phyloP scores from a whole-genome alignment of 2,797 vertebrate genomes.

The Bryconaethiops microstoma region DNA sequence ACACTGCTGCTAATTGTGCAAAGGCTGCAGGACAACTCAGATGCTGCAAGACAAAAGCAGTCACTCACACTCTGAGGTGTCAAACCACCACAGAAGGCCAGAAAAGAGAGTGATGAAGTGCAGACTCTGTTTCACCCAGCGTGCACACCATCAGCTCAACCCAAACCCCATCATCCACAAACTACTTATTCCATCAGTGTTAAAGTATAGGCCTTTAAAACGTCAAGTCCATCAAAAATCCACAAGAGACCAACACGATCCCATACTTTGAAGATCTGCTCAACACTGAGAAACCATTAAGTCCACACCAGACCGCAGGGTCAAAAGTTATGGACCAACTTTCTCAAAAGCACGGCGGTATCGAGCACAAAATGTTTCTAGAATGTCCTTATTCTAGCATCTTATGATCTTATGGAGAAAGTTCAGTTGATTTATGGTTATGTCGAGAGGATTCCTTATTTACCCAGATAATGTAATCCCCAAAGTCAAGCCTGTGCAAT shows the following conservation, averaged over 20 bases:
- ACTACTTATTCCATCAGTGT: neutral
- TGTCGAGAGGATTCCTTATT: neutral
- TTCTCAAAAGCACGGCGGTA: neutral
- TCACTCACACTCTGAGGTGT: conserved; percentile 43
- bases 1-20: conserved; percentile 7
- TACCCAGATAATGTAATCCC: neutral
- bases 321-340: neutral
- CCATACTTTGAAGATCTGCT: neutral
- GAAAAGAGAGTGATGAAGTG: conserved; percentile 25
- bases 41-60: conserved; percentile 92
- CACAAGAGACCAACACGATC: neutral
- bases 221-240: neutral
- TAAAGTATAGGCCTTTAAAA: neutral
- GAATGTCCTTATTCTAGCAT: neutral
- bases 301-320: too few species aligned
- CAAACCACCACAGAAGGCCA: conserved; percentile 49
- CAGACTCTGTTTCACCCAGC: neutral
- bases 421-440: too few species aligned
- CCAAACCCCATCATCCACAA: neutral
- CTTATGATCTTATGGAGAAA: neutral
- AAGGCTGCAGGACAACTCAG: neutral
- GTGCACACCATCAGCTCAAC: neutral
- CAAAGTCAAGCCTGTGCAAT: neutral
- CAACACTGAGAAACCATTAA: too few species aligned
- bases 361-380: neutral